A percentile compares a stretch with the other conserved stretches of the same genome.
Conservation (phyloP, 1,140 invertebrate genomes). For the Diabrotica virgifera region DNA sequence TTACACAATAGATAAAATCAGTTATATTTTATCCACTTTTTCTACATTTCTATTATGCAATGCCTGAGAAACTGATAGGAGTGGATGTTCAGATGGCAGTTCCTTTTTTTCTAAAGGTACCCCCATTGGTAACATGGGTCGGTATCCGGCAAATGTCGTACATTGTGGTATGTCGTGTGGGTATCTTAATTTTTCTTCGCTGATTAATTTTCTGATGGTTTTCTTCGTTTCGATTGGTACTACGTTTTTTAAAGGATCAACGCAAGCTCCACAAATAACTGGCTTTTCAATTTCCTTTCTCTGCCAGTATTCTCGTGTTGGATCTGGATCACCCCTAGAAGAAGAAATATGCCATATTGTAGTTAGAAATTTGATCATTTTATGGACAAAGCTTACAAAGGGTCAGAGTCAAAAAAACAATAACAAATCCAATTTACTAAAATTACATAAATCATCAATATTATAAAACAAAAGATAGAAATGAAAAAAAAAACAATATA, state of each 20-base stretch:
- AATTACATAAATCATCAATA: too few relatives aligned
- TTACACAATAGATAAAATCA: not conserved
- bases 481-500: too few relatives aligned
- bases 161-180: constrained; percentile 36
- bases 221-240: constrained; percentile 37
- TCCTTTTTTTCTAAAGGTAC: constrained; percentile 35
- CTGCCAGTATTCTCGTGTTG: constrained; percentile 47
- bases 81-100: constrained; percentile 33
- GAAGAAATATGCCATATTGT: too few relatives aligned
- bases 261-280: constrained; percentile 35
- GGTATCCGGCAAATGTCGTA: constrained; percentile 39
- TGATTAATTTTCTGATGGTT: constrained; percentile 39
- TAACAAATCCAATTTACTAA: too few relatives aligned
- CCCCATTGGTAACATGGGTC: constrained; percentile 29
- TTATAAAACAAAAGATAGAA: too few relatives aligned
- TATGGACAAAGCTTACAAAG: too few relatives aligned
- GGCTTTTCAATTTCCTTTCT: constrained; percentile 29
- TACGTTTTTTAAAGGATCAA: constrained; percentile 30
- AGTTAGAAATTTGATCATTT: too few relatives aligned
- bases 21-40: constrained; percentile 15
- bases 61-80: constrained; percentile 34
- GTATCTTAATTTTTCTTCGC: constrained; percentile 37
- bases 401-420: too few relatives aligned
- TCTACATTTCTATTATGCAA: constrained; percentile 28
- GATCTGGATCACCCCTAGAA: constrained; percentile 45